Evolutionary conservation across 2,113 vertebrate genomes (phyloP).

Genomic region (Dryoscopus gambensis): DNA sequence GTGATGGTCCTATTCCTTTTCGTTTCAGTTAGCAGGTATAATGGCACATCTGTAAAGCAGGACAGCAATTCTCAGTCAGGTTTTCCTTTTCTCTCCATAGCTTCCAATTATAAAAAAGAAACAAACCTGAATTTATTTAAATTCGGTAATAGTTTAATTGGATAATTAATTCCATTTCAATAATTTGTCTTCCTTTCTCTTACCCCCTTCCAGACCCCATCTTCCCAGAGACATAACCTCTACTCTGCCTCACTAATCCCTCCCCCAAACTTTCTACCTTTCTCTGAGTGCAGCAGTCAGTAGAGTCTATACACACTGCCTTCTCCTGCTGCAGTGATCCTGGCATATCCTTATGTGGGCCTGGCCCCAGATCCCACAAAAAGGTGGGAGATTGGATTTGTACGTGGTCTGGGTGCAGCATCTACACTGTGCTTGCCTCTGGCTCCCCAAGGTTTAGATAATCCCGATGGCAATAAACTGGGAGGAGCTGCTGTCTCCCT

Average conservation of each 20-base stretch:
- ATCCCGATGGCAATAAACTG: not conserved
- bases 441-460: not conserved
- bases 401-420: not conserved
- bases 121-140: not conserved
- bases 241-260: not conserved
- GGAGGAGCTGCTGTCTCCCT: not conserved
- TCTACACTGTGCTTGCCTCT: not conserved
- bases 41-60: not conserved
- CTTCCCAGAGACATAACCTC: not conserved
- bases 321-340: not conserved
- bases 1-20: not conserved
- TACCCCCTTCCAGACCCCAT: not conserved
- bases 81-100: not conserved
- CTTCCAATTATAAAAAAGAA: not conserved
- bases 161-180: not conserved
- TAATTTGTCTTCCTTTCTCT: not conserved
- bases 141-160: not conserved
- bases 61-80: not conserved
- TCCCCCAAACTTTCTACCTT: not conserved
- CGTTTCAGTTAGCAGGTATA: not conserved
- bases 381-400: not conserved
- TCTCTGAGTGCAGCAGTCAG: not conserved
- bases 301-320: too few relatives aligned
- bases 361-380: not conserved
- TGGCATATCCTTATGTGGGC: rapidly evolving